Evolutionary conservation across 1,140 invertebrate species (phyloP).

Genomic region (Achroia grisella): DNA sequence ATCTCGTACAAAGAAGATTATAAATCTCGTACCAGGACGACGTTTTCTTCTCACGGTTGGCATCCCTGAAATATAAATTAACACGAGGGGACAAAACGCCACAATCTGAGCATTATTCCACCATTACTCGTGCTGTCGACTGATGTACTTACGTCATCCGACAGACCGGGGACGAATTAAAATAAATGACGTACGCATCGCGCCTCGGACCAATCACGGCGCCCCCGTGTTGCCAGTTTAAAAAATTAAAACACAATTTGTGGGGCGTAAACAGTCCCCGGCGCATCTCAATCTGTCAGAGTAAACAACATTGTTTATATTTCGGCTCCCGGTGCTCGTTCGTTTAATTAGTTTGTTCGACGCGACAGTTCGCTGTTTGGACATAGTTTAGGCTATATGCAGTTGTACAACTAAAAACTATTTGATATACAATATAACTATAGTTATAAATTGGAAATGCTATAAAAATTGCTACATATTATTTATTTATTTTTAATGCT

Average conservation of each 20-base stretch:
- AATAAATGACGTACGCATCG: constrained; percentile 57
- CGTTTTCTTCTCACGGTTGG: too few relatives aligned
- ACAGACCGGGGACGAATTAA: constrained; percentile 49
- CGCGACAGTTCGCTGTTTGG: constrained; percentile 12
- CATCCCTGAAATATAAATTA: too few relatives aligned
- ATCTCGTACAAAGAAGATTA: too few relatives aligned
- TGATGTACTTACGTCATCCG: constrained; percentile 10
- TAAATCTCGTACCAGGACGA: too few relatives aligned
- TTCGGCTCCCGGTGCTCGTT: constrained; percentile 32
- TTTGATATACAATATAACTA: too few relatives aligned
- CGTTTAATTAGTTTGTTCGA: constrained; percentile 47
- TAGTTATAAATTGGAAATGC: too few relatives aligned
- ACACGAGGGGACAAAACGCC: too few relatives aligned
- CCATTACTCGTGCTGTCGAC: not conserved
- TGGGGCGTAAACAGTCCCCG: constrained; percentile 22
- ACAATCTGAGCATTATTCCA: too few relatives aligned
- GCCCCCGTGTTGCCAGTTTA: constrained; percentile 51
- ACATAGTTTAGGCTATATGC: not conserved
- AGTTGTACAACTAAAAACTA: not conserved
- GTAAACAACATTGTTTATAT: constrained; percentile 48
- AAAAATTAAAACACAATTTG: constrained; percentile 65
- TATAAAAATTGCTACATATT: too few relatives aligned
- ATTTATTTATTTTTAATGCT: too few relatives aligned
- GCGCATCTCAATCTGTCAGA: constrained; percentile 46
- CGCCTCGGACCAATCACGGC: constrained; percentile 24